These are phyloP conservation scores for Tragelaphus buxtoni DNA, from an alignment of 2,113 vertebrate genomes.

Conservation along the genomic window DNA sequence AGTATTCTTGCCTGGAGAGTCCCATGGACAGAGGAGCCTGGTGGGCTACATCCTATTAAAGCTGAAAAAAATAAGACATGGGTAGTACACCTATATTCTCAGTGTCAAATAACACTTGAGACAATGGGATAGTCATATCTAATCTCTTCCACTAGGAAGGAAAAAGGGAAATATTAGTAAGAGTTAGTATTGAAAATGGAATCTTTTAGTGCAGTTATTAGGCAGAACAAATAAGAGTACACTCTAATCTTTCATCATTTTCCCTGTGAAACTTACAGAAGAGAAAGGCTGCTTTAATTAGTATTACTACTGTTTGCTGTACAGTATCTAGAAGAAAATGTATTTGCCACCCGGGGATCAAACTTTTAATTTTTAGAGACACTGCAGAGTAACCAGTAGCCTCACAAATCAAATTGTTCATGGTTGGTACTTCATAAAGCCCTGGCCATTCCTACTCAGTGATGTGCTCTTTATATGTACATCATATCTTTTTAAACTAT, in stretches of 20 bases:
- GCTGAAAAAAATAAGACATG: too few species aligned
- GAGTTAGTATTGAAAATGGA: background rate
- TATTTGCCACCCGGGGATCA: background rate
- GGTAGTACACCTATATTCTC: too few species aligned
- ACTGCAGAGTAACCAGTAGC: background rate
- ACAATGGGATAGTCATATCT: too few species aligned
- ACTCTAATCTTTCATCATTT: background rate
- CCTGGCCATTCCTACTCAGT: background rate
- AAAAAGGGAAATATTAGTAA: too few species aligned
- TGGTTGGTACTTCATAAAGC: accelerated
- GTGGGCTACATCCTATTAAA: background rate
- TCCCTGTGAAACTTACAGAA: background rate
- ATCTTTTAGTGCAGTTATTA: background rate
- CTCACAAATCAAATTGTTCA: background rate
- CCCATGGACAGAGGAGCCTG: background rate
- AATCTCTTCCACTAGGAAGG: too few species aligned
- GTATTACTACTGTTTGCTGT: background rate
- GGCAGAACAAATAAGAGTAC: background rate
- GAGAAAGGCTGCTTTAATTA: background rate
- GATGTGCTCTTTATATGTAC: background rate
- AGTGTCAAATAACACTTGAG: too few species aligned
- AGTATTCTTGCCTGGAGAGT: background rate
- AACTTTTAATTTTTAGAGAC: background rate
- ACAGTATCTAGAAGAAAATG: background rate
- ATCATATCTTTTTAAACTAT: background rate